phyloP scores from a whole-genome alignment of 2,113 vertebrate species.

The Hemibagrus wyckioides region DNA sequence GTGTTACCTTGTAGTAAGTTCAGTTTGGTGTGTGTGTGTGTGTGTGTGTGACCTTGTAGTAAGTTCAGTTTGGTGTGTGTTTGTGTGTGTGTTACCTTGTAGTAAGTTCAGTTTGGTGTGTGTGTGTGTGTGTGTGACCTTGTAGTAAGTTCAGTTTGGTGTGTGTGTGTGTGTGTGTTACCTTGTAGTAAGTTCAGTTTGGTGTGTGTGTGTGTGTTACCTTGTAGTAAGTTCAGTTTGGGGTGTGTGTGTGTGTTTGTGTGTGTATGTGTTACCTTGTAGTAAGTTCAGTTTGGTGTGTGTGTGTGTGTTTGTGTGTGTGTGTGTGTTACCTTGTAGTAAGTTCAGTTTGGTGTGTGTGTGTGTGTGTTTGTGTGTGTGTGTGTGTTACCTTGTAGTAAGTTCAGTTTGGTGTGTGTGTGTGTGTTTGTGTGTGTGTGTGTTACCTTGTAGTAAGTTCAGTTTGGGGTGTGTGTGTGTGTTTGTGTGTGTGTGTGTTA shows the following conservation, averaged over 20 bases:
- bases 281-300: not conserved
- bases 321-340: constrained; percentile 77
- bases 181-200: constrained; percentile 85
- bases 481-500: constrained; percentile 60
- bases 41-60: constrained; percentile 77
- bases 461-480: not conserved
- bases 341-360: constrained; percentile 83
- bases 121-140: not conserved
- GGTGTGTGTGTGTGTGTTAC: constrained; percentile 74
- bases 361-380: constrained; percentile 62
- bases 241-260: not conserved
- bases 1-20: not conserved
- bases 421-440: not conserved
- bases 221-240: no score
- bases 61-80: constrained; percentile 81
- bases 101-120: not conserved
- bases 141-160: not conserved
- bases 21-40: not conserved
- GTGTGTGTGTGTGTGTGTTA: constrained; percentile 57
- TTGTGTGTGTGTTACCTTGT: no score
- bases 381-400: no score
- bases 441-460: not conserved
- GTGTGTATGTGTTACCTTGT: not conserved
- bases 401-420: not conserved
- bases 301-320: no score